phyloP scores from a whole-genome alignment of 2,113 vertebrate genomes.

The Rhineura floridana region DNA sequence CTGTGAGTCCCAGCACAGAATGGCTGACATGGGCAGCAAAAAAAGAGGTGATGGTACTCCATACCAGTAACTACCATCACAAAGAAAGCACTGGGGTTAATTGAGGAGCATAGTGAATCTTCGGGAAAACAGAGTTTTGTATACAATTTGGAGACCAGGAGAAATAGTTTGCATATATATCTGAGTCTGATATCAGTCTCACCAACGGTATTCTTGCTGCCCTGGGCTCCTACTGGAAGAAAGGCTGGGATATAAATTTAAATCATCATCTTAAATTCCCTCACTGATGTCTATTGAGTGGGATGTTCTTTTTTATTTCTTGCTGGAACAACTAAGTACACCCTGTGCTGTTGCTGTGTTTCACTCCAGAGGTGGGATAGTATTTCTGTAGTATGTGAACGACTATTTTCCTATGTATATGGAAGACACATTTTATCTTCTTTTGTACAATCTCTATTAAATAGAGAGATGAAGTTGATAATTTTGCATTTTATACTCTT shows the following conservation, averaged over 20 bases:
- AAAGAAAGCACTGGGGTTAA: no score
- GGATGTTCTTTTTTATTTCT: not conserved
- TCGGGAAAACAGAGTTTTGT: not conserved
- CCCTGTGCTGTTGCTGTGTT: not conserved
- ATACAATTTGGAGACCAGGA: not conserved
- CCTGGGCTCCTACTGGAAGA: no score
- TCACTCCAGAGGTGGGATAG: not conserved
- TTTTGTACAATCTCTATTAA: not conserved
- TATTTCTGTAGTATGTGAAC: not conserved
- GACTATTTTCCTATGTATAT: not conserved
- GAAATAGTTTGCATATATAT: not conserved
- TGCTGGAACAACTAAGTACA: not conserved
- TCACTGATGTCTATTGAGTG: not conserved
- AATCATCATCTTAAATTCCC: not conserved
- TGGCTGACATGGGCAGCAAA: no score
- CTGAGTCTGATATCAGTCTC: constrained; percentile 12
- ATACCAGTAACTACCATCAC: no score
- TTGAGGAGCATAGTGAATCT: not conserved
- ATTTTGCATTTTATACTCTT: constrained; percentile 9
- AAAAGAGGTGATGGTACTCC: no score
- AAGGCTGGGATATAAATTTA: no score
- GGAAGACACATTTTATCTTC: not conserved
- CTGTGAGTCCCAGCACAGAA: no score
- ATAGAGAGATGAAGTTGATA: not conserved
- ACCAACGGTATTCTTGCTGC: not conserved